Conservation (phyloP, 2,113 vertebrate genomes). For the Pitta sordida region DNA sequence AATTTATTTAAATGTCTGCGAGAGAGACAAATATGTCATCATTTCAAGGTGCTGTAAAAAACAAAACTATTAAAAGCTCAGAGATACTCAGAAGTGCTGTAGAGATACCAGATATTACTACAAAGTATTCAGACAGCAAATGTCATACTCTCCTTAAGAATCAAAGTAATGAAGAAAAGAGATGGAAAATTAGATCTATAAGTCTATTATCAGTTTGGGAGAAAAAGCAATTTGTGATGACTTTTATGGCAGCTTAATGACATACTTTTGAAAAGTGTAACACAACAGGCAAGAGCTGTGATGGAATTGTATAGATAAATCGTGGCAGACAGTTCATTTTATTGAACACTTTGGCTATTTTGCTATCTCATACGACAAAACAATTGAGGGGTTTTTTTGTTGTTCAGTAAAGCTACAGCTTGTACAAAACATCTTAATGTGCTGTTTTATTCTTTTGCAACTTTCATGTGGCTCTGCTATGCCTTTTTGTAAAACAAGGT, state of each 20-base stretch:
- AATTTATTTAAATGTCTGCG: background rate
- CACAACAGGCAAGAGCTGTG: constrained; percentile 8
- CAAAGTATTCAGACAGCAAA: constrained; percentile 38
- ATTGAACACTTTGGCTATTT: constrained; percentile 34
- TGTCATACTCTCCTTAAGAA: constrained; percentile 47
- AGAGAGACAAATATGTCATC: background rate
- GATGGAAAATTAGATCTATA: constrained; percentile 44
- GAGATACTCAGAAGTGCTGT: background rate
- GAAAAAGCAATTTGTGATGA: constrained; percentile 34
- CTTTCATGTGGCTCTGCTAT: background rate
- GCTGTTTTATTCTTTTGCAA: background rate
- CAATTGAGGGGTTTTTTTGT: background rate
- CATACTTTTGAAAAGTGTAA: constrained; percentile 8
- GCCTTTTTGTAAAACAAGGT: background rate
- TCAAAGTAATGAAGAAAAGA: constrained; percentile 52
- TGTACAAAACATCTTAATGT: background rate
- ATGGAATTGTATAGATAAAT: constrained; percentile 58
- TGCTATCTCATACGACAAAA: background rate
- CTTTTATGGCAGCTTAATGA: constrained; percentile 52
- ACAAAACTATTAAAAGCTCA: constrained; percentile 3
- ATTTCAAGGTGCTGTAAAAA: background rate
- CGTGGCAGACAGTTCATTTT: constrained; percentile 31
- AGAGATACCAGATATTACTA: constrained; percentile 17
- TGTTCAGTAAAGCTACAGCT: background rate
- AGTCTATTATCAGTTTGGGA: constrained; percentile 48